Percentiles rank a stretch among this genome's conserved stretches.
phyloP scores from a whole-genome alignment of 2,888 invertebrate species.

The Physocephala rufipes region DNA sequence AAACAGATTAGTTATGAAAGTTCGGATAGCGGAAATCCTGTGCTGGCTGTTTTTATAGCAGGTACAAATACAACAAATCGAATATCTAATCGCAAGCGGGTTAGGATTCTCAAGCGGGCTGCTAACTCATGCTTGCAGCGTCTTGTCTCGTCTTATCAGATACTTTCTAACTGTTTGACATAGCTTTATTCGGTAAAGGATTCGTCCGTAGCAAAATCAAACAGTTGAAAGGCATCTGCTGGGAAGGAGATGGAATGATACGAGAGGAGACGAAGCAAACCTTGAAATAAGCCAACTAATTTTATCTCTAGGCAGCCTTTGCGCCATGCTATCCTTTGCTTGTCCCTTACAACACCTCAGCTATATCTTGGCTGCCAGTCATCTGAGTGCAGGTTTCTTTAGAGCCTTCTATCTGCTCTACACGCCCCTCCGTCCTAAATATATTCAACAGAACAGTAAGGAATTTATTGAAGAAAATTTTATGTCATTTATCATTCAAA shows the following conservation, averaged over 20 bases:
- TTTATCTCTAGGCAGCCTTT: slow-evolving; percentile 66
- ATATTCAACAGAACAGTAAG: slow-evolving; percentile 60
- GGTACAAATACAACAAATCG: slow-evolving; percentile 50
- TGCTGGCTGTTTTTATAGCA: slow-evolving; percentile 69
- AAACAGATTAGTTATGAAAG: slow-evolving; percentile 69
- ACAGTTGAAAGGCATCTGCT: too few species aligned
- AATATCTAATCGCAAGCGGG: too few species aligned
- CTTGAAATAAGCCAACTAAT: too few species aligned
- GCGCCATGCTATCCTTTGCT: slow-evolving; percentile 70
- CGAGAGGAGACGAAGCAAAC: too few species aligned
- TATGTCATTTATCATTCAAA: neutral
- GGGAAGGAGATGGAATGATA: too few species aligned
- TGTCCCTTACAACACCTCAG: slow-evolving; percentile 69
- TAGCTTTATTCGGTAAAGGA: too few species aligned
- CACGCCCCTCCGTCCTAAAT: slow-evolving; percentile 63
- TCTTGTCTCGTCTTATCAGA: too few species aligned
- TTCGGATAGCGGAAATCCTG: slow-evolving; percentile 69
- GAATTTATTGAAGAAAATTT: slow-evolving; percentile 14
- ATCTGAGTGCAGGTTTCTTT: slow-evolving; percentile 58
- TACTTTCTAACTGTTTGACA: too few species aligned
- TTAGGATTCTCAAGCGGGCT: too few species aligned
- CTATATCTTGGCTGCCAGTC: slow-evolving; percentile 64
- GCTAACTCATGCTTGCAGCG: too few species aligned
- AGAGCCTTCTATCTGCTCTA: slow-evolving; percentile 64
- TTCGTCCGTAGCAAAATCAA: too few species aligned